A percentile compares a stretch with the other conserved stretches of the same genome.
Conservation (phyloP, 2,888 invertebrate species). For the Drosophila anomelani region DNA sequence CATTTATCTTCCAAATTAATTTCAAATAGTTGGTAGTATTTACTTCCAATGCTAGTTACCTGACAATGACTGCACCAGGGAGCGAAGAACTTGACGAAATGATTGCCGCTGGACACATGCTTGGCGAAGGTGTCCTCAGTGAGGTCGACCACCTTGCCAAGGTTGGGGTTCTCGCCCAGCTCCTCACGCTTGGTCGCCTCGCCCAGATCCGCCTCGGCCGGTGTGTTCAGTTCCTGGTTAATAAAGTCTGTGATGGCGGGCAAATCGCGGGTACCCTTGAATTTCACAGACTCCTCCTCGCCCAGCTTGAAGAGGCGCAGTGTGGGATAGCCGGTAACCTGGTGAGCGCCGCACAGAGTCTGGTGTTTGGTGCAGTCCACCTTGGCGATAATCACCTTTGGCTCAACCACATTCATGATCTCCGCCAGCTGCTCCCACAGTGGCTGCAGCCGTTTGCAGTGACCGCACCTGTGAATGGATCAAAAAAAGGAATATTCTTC, state of each 20-base stretch:
- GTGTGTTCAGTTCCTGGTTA: constrained; percentile 88
- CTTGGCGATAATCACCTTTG: constrained; percentile 90
- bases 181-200: constrained; percentile 27
- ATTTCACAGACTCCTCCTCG: constrained; percentile 89
- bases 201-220: constrained; percentile 52
- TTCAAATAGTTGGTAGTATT: background rate
- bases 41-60: constrained; percentile 84
- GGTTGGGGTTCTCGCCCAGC: constrained; percentile 48
- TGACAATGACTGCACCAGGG: constrained; percentile 97
- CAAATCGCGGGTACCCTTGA: constrained; percentile 91
- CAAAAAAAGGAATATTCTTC: background rate
- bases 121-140: constrained; percentile 91
- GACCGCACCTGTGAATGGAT: constrained; percentile 89
- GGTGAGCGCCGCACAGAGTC: constrained; percentile 90
- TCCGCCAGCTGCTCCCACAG: constrained; percentile 93
- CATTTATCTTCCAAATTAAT: background rate
- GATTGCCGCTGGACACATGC: constrained; percentile 89
- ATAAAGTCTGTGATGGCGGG: constrained; percentile 91
- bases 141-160: constrained; percentile 87
- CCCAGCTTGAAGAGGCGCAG: constrained; percentile 92
- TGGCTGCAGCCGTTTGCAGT: constrained; percentile 93
- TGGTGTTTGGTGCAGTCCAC: constrained; percentile 93
- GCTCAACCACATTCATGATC: constrained; percentile 87
- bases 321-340: constrained; percentile 93
- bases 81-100: constrained; percentile 96